Evolutionary conservation across 2,888 invertebrate genomes (phyloP), one percentile per base, ranked within the genome.

Genomic region (Electrophaes corylata): DNA sequence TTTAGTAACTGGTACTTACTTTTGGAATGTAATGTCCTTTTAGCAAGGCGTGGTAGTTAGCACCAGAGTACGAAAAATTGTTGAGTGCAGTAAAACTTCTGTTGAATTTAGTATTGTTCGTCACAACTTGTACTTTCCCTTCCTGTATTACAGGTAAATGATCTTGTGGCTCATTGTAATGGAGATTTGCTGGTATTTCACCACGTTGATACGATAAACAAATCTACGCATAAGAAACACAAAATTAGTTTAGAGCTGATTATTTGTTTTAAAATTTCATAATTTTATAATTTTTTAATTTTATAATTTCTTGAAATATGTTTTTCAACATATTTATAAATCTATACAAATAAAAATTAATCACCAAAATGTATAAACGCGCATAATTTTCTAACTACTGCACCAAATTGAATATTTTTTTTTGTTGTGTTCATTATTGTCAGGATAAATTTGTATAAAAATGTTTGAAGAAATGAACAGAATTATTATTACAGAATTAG

Each of bases 11-110:
- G n/a, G n/a, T 19, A 47, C 5, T 33, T 68, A 84, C 85, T 77
- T 83, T 85, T 46, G 68, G 47, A 44, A 83, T 85, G 47, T 72
- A 78, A 69, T 74, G 78, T 3, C 83, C 84, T 40, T 83, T 83
- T 19, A 85, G 62, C 1, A 85, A 64, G 0, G 77, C 69, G 62
- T 86, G 84, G 12, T 70, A 75, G 62, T 79, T 82, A 1, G 69
- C 75, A 0, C 86, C 86, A 39, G 73, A 71, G 10, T 57, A 74
- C 0, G 83, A 83, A 19, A 84, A 83, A 49, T 71, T 75, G 50
- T 84, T 86, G 1, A 84, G 0, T 1, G 82, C 83, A 6, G 73
- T 71, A 65, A 55, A 67, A 0, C 72, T 71, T 64, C 79, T 67
- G 1, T 65, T 56, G 45, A 79, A 81, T 0, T 67, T 60, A 0